Evolutionary conservation across 2,113 vertebrate genomes (phyloP), one percentile per base, ranked within the genome.

Genomic region (Pygathrix nemaeus): DNA sequence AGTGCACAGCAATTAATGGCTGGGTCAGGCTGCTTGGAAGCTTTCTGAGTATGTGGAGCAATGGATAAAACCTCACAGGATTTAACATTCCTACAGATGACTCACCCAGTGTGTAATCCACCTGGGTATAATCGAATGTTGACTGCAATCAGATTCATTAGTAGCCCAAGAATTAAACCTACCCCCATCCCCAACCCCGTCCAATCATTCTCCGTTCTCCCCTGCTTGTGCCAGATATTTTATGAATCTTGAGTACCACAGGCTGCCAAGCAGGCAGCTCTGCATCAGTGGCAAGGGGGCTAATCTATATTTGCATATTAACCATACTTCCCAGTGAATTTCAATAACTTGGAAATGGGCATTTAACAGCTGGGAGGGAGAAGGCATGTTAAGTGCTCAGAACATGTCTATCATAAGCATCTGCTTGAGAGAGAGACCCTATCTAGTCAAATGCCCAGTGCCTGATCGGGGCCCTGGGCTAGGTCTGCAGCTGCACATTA

Each of bases 191-290:
- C 45, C 52, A 73, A 30, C 92, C 90, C 76, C 9, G 0, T 68
- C 45, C 84, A 84, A 50, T 35, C 82, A n/a, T 92, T 94, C 75
- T 90, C 66, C 2, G 0, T 50, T 88, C 88, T 72, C 68, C 93
- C 38, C 55, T 73, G 81, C 61, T 93, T 9, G 27, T 95, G 95
- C 97, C 93, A 94, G 79, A 72, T 93, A 97, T 32, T 96, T 97
- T 85, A 66, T 95, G 94, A 91, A 89, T 97, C 97, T 96, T 95
- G 86, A 97, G 88, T 92, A 90, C 84, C 61, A 48, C 38, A 78
- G 43, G 88, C 97, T 97, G 97, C 97, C 93, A 97, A 96, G 76
- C 43, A 80, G 97, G 96, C 97, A 97, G 96, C 96, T 97, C 96
- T 97, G 96, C 92, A 48, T 86, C 35, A 3, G 78, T 96, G 81